Conservation (phyloP, 2,888 invertebrate species). For the Drosophila formosana region DNA sequence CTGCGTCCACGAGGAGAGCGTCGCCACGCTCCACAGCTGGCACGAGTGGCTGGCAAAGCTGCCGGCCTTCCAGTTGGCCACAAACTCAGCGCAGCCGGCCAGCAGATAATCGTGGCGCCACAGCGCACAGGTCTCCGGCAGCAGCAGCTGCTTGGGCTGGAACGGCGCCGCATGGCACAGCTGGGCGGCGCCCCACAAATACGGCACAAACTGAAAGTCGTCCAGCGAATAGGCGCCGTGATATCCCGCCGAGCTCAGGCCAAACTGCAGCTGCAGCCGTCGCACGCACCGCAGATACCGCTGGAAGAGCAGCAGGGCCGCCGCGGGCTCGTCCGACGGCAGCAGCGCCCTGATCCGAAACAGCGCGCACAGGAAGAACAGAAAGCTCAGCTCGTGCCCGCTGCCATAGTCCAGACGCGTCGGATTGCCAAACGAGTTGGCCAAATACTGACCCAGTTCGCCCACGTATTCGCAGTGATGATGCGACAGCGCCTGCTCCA, state of each 20-base stretch:
- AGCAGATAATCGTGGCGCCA: conserved; percentile 94
- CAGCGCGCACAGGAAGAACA: conserved; percentile 96
- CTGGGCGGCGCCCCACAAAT: conserved; percentile 99
- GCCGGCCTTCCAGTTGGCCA: conserved; percentile 94
- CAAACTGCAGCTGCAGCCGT: conserved; percentile 93
- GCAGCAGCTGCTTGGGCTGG: conserved; percentile 92
- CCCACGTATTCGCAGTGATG: conserved; percentile 88
- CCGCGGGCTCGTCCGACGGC: conserved; percentile 91
- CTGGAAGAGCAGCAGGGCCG: conserved; percentile 86
- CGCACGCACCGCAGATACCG: conserved; percentile 94
- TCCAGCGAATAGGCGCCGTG: conserved; percentile 99
- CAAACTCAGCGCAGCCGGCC: conserved; percentile 95
- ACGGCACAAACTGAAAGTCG: conserved; percentile 99
- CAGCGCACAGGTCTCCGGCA: conserved; percentile 89
- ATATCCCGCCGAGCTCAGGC: conserved; percentile 99
- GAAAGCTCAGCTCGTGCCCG: conserved; percentile 98
- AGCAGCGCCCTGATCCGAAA: conserved; percentile 95
- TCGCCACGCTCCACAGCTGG: conserved; percentile 98
- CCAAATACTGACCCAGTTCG: conserved; percentile 95
- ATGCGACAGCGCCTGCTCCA: conserved; percentile 89
- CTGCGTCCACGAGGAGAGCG: conserved; percentile 95
- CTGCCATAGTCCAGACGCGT: conserved; percentile 99
- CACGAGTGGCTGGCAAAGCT: conserved; percentile 99
- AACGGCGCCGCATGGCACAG: conserved; percentile 93
- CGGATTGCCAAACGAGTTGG: conserved; percentile 96